Evolutionary conservation across 2,888 invertebrate genomes (phyloP).

Genomic region (Autographa gamma): DNA sequence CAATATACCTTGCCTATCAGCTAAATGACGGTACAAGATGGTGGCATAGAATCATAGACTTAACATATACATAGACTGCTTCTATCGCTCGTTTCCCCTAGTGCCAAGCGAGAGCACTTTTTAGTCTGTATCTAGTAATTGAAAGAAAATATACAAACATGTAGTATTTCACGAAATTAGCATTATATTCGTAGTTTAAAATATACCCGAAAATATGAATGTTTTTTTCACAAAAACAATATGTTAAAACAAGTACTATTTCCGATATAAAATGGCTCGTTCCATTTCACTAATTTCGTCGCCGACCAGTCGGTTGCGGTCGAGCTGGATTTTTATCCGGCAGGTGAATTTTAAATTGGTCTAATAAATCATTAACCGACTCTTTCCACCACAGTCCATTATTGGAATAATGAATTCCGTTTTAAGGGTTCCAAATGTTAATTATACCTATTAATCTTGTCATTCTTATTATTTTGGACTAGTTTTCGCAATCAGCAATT

Average conservation of each 20-base stretch:
- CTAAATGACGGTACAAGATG: too few species aligned
- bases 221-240: background rate
- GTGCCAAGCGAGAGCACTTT: too few species aligned
- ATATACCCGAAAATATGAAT: background rate
- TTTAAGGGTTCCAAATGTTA: background rate
- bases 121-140: too few species aligned
- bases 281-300: slow-evolving; percentile 5
- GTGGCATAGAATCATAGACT: too few species aligned
- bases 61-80: too few species aligned
- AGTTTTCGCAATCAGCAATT: background rate
- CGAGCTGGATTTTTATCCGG: background rate
- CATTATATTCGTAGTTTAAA: too few species aligned
- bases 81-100: too few species aligned
- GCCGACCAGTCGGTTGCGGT: slow-evolving; percentile 1
- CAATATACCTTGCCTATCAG: too few species aligned
- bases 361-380: slow-evolving; percentile 1
- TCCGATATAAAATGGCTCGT: background rate
- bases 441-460: background rate
- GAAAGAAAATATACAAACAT: too few species aligned
- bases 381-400: slow-evolving; percentile 4
- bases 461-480: background rate
- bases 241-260: background rate
- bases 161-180: too few species aligned
- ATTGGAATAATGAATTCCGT: slow-evolving; percentile 1
- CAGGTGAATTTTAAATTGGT: slow-evolving; percentile 7